Base-by-base conservation (phyloP, 2,888 invertebrate genomes). In the Mesopsocus fuscifrons region DNA sequence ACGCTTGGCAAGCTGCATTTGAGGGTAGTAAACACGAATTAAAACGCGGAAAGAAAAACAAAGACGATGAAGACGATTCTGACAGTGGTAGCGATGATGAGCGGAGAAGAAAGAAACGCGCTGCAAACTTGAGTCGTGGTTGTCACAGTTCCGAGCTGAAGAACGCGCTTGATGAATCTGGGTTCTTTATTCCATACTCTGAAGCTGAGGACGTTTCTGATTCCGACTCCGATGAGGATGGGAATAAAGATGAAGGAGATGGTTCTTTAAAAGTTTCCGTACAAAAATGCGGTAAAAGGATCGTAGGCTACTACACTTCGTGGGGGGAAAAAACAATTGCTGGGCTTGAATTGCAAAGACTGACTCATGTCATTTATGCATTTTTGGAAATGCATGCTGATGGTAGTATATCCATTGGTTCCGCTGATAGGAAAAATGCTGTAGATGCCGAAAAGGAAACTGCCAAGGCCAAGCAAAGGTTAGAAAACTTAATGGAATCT, bases 281-380 rank as follows among this genome's bases (percentile, higher is more conserved):
- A 11, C 26, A 26, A 26, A 26, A 26, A 26, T 48, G 48, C 17
- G 44, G 42, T 15, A 48, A 48, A 35, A 42, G 47, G 2, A 44
- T 48, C 2, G 31, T 48, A 6, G 48, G 48, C 9, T 48, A 48
- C 26, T 47, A 47, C 23, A 47, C 48, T 8, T 47, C 47, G 6
- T 48, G 48, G 48, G 47, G 47, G 9, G 23, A 42, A 11, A 47
- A 46, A 11, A 34, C 34, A 17, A 46, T 48, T 8, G 34, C 30
- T 5, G 30, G 44, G 3, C 6, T 26, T 3, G 23, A 41, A 4
- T 41, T 47, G 13, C 34, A 35, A 11, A 47, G 44, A 31, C 31
- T 48, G 15, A 48, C 48, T 3, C 47, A 48, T 21, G 47, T 47
- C 3, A 43, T 48, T 15, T 48, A 47, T 30, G 48, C 48, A 11